Evolutionary conservation across 2,888 invertebrate species (phyloP).

Genomic region (Branchellion lobata): DNA sequence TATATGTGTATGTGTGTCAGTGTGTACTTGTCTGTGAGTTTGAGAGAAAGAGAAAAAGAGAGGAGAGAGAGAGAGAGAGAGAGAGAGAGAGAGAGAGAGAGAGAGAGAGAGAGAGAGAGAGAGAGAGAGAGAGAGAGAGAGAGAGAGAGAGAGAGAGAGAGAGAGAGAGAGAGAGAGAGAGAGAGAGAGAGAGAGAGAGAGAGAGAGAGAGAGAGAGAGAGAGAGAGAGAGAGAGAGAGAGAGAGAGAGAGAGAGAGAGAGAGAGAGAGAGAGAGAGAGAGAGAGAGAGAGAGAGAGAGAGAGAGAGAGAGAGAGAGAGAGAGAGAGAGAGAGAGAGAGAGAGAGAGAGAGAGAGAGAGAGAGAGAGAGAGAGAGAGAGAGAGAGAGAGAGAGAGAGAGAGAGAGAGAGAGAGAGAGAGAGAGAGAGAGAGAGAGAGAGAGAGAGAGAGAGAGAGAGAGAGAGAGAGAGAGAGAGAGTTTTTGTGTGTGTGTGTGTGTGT

Average conservation of each 20-base stretch:
- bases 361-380: too few species aligned
- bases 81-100: conserved; percentile 31
- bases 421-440: too few species aligned
- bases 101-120: conserved; percentile 16
- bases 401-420: too few species aligned
- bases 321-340: conserved; percentile 33
- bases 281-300: neutral
- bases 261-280: neutral
- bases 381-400: too few species aligned
- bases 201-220: conserved; percentile 16
- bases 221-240: neutral
- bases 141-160: conserved; percentile 25
- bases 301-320: neutral
- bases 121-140: conserved; percentile 15
- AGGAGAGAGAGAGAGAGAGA: neutral
- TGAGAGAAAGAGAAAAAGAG: neutral
- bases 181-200: neutral
- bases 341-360: conserved; percentile 35
- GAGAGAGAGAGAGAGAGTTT: too few species aligned
- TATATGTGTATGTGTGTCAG: too few species aligned
- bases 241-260: neutral
- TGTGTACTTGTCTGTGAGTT: neutral
- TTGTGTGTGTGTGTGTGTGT: too few species aligned
- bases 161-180: conserved; percentile 27
- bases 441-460: too few species aligned